These are phyloP conservation scores for Salpingus planirostris DNA, from an alignment of 2,888 invertebrate species.

Conservation along the genomic window DNA sequence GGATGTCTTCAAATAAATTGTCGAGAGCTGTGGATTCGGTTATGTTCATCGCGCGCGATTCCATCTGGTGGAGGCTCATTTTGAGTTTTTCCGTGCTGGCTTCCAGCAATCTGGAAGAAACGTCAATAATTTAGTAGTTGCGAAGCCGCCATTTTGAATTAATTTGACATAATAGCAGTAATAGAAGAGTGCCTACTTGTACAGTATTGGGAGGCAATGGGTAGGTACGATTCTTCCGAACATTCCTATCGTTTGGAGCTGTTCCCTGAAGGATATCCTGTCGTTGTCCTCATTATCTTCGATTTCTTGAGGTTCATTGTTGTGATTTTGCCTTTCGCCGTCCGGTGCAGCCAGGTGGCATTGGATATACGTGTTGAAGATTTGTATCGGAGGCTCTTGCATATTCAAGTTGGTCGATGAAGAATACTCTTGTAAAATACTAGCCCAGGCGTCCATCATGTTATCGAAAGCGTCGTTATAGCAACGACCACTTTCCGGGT, in stretches of 20 bases:
- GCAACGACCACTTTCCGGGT: conserved; percentile 43
- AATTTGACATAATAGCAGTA: not conserved
- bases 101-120: conserved; percentile 38
- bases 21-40: conserved; percentile 42
- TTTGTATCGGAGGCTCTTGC: conserved; percentile 40
- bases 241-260: conserved; percentile 64
- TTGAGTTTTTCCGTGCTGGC: conserved; percentile 33
- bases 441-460: conserved; percentile 60
- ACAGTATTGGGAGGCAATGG: conserved; percentile 58
- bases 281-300: conserved; percentile 60
- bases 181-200: conserved; percentile 34
- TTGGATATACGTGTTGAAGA: conserved; percentile 73
- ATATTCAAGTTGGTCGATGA: conserved; percentile 38
- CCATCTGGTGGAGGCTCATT: conserved; percentile 34
- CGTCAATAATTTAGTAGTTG: no score
- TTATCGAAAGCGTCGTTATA: conserved; percentile 62
- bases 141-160: no score
- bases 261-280: conserved; percentile 56
- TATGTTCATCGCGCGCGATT: conserved; percentile 35
- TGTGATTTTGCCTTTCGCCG: conserved; percentile 49
- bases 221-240: conserved; percentile 54
- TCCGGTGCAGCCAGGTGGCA: conserved; percentile 76
- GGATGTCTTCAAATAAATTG: conserved; percentile 76
- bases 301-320: conserved; percentile 47
- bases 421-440: conserved; percentile 40